Conservation (phyloP, 37 sponge, comb jelly and placozoan species). For the Halisarca cf. caerulea region DNA sequence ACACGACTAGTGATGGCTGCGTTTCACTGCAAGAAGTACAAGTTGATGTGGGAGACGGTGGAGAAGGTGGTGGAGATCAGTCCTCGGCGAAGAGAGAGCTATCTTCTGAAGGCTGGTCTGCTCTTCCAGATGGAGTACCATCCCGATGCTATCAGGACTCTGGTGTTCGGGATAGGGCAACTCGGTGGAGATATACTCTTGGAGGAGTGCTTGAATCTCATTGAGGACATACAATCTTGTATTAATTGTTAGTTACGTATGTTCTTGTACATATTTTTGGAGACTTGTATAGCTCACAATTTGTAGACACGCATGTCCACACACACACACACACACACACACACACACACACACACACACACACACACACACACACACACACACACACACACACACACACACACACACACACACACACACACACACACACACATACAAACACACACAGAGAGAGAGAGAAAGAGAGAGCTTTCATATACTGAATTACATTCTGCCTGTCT, state of each 20-base stretch:
- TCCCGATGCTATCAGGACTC: not conserved
- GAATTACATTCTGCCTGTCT: too few relatives aligned
- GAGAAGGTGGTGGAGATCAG: not conserved
- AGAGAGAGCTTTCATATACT: too few relatives aligned
- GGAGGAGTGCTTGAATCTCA: slow-evolving; percentile 15
- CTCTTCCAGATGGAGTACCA: not conserved
- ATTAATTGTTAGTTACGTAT: not conserved
- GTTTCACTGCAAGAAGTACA: not conserved
- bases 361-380: slow-evolving; percentile 36
- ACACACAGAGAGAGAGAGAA: too few relatives aligned
- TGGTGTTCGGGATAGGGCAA: not conserved
- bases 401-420: too few relatives aligned
- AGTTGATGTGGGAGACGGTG: slow-evolving; percentile 11
- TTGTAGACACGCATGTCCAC: not conserved
- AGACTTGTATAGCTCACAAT: too few relatives aligned
- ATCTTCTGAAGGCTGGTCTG: not conserved
- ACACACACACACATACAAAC: too few relatives aligned
- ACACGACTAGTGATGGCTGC: not conserved
- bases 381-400: not conserved
- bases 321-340: slow-evolving; percentile 34
- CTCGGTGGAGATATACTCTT: not conserved
- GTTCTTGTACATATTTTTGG: too few relatives aligned
- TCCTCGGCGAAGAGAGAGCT: not conserved
- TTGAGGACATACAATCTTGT: not conserved
- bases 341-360: slow-evolving; percentile 24